phyloP scores from a whole-genome alignment of 2,797 vertebrate genomes.

The Alectoris magna region DNA sequence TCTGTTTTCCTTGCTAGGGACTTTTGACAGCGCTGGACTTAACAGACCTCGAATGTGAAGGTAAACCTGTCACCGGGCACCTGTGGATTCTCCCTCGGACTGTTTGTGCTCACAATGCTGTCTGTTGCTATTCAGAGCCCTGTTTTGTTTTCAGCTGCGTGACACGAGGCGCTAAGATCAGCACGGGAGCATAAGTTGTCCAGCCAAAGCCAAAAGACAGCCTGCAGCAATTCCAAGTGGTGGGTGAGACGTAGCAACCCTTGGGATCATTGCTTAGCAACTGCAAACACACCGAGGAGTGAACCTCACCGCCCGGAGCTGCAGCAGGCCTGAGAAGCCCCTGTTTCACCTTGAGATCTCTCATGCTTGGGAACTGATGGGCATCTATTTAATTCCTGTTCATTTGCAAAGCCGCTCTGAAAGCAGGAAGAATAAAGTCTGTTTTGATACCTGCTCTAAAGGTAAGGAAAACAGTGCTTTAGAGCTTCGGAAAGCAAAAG shows the following conservation, averaged over 20 bases:
- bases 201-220: slow-evolving; percentile 58
- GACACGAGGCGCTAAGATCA: slow-evolving; percentile 20
- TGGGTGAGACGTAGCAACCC: slow-evolving; percentile 58
- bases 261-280: slow-evolving; percentile 80
- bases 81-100: background rate
- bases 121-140: background rate
- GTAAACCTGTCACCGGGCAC: background rate
- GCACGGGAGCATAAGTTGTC: slow-evolving; percentile 10
- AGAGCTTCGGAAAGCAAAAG: background rate
- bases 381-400: slow-evolving; percentile 46
- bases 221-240: slow-evolving; percentile 49
- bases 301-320: slow-evolving; percentile 37
- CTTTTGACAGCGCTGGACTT: background rate
- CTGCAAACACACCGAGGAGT: slow-evolving; percentile 66
- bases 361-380: slow-evolving; percentile 45
- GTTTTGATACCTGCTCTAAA: slow-evolving; percentile 27
- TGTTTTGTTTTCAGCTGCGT: slow-evolving; percentile 49
- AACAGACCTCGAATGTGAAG: slow-evolving; percentile 16
- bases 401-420: slow-evolving; percentile 40
- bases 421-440: slow-evolving; percentile 38
- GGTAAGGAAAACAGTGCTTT: slow-evolving; percentile 51
- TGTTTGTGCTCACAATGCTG: background rate
- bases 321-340: slow-evolving; percentile 55
- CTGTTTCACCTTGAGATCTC: slow-evolving; percentile 52
- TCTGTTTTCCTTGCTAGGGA: background rate